A percentile compares a stretch with the other conserved stretches of the same genome.
Evolutionary conservation across 2,797 vertebrate genomes (phyloP).

Genomic region (Xenopus petersii): DNA sequence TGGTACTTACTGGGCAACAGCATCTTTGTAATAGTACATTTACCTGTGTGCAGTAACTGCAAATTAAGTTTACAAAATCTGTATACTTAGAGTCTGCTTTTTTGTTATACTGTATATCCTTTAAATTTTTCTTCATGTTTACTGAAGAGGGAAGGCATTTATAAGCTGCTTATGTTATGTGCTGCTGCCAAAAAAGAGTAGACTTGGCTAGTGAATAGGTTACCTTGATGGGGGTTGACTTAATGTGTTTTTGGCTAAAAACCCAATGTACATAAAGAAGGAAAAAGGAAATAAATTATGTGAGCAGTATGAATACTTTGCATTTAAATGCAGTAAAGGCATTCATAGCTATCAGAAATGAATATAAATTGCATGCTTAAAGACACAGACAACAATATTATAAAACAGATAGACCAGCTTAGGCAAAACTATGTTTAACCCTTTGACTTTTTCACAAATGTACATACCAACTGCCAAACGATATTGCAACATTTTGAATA

Average conservation of each 20-base stretch:
- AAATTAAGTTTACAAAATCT: no score
- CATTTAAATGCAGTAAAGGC: slow-evolving; percentile 34
- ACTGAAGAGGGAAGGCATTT: slow-evolving; percentile 2
- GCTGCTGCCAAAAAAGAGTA: slow-evolving; percentile 35
- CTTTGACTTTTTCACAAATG: no score
- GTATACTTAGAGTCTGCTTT: slow-evolving; percentile 8
- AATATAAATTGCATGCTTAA: slow-evolving; percentile 15
- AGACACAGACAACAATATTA: slow-evolving; percentile 4
- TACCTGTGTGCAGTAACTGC: not conserved
- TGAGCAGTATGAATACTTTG: slow-evolving; percentile 33
- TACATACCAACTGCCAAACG: no score
- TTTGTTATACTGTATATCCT: not conserved
- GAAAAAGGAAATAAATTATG: slow-evolving; percentile 45
- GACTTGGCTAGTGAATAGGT: slow-evolving; percentile 33
- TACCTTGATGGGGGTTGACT: slow-evolving; percentile 43
- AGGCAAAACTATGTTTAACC: no score
- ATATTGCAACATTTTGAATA: no score
- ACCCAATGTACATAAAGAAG: slow-evolving; percentile 34
- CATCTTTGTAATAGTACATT: no score
- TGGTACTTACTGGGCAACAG: no score
- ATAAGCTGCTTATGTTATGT: slow-evolving; percentile 5
- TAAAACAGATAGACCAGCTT: not conserved
- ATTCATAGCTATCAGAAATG: slow-evolving; percentile 19
- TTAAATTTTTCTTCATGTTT: not conserved
- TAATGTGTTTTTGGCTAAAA: slow-evolving; percentile 48